Evolutionary conservation across 2,888 invertebrate genomes (phyloP).

Genomic region (Drosophila paranaensis): DNA sequence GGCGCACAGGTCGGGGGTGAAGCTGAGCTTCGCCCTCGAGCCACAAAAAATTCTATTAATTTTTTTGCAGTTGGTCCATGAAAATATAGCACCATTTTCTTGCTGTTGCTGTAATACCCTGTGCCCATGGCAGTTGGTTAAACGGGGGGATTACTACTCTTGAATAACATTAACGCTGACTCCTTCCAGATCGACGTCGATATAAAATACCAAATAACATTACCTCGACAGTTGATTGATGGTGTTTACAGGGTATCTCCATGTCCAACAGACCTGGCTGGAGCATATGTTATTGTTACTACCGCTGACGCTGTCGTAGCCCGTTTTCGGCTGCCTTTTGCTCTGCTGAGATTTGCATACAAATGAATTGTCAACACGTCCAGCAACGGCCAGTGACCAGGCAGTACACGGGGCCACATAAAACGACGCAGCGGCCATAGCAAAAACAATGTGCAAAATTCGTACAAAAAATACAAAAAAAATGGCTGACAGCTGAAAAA

Average conservation of each 20-base stretch:
- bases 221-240: no score
- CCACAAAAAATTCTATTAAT: constrained; percentile 49
- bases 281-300: constrained; percentile 4
- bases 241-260: neutral
- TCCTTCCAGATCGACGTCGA: no score
- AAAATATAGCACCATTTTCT: constrained; percentile 43
- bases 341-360: constrained; percentile 78
- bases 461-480: constrained; percentile 32
- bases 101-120: constrained; percentile 10
- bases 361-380: constrained; percentile 81
- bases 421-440: neutral
- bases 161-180: no score
- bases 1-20: constrained; percentile 20
- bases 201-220: neutral
- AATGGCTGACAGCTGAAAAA: constrained; percentile 57
- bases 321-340: constrained; percentile 54
- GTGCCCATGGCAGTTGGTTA: neutral
- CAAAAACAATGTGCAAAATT: constrained; percentile 51
- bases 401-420: constrained; percentile 2
- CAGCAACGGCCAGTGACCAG: constrained; percentile 27
- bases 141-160: neutral
- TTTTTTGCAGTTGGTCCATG: constrained; percentile 24
- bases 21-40: constrained; percentile 1
- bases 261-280: neutral
- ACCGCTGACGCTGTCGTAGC: neutral